Evolutionary conservation across 2,888 invertebrate species (phyloP).

Genomic region (Cancer borealis): DNA sequence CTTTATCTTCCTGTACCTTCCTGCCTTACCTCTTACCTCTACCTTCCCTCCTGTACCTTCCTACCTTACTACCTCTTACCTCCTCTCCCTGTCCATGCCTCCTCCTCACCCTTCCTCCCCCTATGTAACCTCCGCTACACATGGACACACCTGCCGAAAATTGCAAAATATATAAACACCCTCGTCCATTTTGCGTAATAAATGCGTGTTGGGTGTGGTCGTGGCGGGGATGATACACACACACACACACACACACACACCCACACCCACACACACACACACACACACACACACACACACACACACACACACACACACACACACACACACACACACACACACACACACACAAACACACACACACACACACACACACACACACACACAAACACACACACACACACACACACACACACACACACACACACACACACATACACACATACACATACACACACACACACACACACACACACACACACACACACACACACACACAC

Average conservation of each 20-base stretch:
- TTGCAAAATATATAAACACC: not conserved
- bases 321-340: not conserved
- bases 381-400: not conserved
- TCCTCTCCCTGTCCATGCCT: not conserved
- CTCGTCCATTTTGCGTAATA: not conserved
- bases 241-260: no score
- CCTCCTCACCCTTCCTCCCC: not conserved
- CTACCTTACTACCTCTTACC: not conserved
- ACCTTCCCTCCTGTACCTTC: not conserved
- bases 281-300: not conserved
- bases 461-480: no score
- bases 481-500: not conserved
- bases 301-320: not conserved
- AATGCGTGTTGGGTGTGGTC: conserved; percentile 8
- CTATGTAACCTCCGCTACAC: not conserved
- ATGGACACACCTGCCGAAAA: not conserved
- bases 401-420: no score
- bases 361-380: no score
- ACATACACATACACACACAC: not conserved
- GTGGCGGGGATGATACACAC: not conserved
- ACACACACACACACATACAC: no score
- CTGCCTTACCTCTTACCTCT: not conserved
- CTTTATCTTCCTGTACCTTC: not conserved
- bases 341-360: no score
- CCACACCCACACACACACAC: no score